Base-by-base conservation (phyloP, 2,888 invertebrate species). In the Meliscaeva auricollis region DNA sequence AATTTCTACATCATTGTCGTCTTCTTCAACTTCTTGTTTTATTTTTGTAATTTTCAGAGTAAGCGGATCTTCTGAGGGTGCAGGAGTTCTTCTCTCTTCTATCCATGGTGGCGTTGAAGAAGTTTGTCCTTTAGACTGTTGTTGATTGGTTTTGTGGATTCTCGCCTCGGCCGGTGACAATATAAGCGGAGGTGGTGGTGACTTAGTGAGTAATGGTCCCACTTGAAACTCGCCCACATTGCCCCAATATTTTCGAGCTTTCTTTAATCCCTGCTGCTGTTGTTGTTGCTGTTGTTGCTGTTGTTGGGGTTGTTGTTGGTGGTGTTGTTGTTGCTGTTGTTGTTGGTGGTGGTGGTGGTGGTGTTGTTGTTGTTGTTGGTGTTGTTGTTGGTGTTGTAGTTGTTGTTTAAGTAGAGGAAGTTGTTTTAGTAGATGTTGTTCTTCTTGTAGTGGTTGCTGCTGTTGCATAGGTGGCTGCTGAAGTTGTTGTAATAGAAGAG, bases 211-310 rank as follows among this genome's bases (percentile, higher is more conserved):
- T 17, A 11, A 7, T 7, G 50, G 38, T 1, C 70, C 44, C 15
- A 84, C 52, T 32, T 84, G 79, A 46, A 84, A 84, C 30, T 84
- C 80, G 32, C 66, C 58, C 15, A 84, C 75, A 13, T 44, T 50
- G 2, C 84, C 84, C 84, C 84, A 84, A 56, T 84, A 80, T 54
- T 84, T 84, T 15, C 84, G 84, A 4, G 26, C 4, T 54, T 41
- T 41, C 20, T 73, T 79, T 7, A n/a, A 32, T 5, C 13, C 68
- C 6, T 26, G 41, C 3, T 52, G 26, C n/a, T 41, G 54, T 4
- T 38, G 44, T 8, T 20, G 64, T 35, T 41, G 26, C 7, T 54
- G 52, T 8, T 69, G 41, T 38, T 9, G 35, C 7, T 26, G 41
- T 3, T 32, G 58, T 22, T 50, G 38, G 5, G 22, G 60, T 8